Evolutionary conservation across 2,113 vertebrate genomes (phyloP).

Genomic region (Setophaga kirtlandii): DNA sequence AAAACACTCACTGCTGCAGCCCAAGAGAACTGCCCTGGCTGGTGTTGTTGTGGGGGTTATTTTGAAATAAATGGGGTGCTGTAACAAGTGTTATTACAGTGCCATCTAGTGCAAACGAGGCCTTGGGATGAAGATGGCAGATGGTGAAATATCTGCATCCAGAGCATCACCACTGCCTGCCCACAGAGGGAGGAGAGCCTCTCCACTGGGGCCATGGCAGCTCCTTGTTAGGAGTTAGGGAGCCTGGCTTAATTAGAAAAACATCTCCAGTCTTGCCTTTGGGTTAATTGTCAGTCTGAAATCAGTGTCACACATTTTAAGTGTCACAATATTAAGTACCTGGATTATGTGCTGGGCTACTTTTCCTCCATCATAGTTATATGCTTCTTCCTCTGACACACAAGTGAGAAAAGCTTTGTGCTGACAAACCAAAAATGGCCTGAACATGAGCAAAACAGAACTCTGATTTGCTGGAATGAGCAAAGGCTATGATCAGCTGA

Average conservation of each 20-base stretch:
- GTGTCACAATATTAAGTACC: not conserved
- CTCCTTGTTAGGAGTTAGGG: not conserved
- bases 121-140: not conserved
- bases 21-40: not conserved
- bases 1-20: not conserved
- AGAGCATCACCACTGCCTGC: not conserved
- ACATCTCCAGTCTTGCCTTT: not conserved
- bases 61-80: not conserved
- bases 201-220: not conserved
- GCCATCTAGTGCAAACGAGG: constrained; percentile 8
- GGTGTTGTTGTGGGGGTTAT: not conserved
- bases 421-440: not conserved
- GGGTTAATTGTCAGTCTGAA: not conserved
- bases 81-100: constrained; percentile 41
- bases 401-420: not conserved
- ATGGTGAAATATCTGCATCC: not conserved
- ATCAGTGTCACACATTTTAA: not conserved
- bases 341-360: not conserved
- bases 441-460: not conserved
- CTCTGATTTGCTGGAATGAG: not conserved
- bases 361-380: not conserved
- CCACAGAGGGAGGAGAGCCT: not conserved
- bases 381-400: not conserved
- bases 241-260: not conserved
- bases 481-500: not conserved